Evolutionary conservation across 2,113 vertebrate species (phyloP).

Genomic region (Odocoileus virginianus): DNA sequence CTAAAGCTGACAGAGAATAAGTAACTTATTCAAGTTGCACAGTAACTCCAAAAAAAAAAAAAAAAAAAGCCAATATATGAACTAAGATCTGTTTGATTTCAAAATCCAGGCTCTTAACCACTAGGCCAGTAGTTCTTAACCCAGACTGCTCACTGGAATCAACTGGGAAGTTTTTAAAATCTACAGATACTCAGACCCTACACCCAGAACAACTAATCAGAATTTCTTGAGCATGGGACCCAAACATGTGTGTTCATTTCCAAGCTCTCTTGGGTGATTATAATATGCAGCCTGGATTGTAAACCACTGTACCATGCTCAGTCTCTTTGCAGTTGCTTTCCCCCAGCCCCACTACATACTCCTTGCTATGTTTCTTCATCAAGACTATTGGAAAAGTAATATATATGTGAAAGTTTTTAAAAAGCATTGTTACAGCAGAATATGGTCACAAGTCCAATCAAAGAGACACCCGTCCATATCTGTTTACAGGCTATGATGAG

Average conservation of each 20-base stretch:
- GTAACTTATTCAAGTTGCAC: background rate
- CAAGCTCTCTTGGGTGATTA: background rate
- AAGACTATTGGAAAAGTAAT: background rate
- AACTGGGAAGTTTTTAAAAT: background rate
- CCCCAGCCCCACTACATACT: background rate
- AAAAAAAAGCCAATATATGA: background rate
- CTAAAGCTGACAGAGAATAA: constrained; percentile 11
- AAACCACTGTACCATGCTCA: background rate
- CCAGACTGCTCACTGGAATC: background rate
- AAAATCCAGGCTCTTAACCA: background rate
- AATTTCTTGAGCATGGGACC: background rate
- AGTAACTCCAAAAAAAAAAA: background rate
- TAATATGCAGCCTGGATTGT: background rate
- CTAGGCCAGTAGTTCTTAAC: background rate
- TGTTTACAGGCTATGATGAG: background rate
- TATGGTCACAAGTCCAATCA: background rate
- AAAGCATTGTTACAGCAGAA: background rate
- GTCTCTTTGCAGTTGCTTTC: background rate
- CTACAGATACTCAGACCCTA: background rate
- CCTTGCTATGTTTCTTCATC: background rate
- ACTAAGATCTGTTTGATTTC: background rate
- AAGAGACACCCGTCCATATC: background rate
- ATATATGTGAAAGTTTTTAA: background rate
- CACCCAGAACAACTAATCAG: background rate
- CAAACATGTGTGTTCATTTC: background rate